Conservation (phyloP, 2,888 invertebrate genomes). For the Watsonalla cultraria region DNA sequence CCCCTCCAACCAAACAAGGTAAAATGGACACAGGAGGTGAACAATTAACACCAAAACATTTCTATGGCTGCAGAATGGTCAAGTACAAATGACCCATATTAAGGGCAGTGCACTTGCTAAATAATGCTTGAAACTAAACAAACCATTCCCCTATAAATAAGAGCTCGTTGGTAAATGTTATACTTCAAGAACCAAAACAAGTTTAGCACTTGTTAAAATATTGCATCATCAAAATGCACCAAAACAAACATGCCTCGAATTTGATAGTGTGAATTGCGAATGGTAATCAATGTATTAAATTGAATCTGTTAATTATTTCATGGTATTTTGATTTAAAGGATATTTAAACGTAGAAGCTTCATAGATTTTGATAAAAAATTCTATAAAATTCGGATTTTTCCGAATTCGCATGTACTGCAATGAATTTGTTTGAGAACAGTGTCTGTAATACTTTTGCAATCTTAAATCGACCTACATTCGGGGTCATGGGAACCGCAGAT, state of each 20-base stretch:
- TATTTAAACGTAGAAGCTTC: too few species aligned
- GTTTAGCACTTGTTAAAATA: background rate
- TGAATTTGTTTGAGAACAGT: background rate
- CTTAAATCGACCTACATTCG: background rate
- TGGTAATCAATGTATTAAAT: too few species aligned
- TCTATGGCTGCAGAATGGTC: background rate
- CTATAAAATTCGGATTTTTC: too few species aligned
- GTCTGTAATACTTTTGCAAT: background rate
- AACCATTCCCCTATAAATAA: slow-evolving; percentile 5
- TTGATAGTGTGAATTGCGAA: too few species aligned
- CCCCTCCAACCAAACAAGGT: too few species aligned
- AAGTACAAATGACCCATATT: slow-evolving; percentile 6
- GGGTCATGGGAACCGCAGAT: slow-evolving; percentile 29
- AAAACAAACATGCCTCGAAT: background rate
- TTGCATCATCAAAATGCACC: background rate
- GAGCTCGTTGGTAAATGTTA: slow-evolving; percentile 9
- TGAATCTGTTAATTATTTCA: too few species aligned
- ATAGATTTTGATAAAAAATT: too few species aligned
- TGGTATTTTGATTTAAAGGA: too few species aligned
- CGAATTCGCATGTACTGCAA: too few species aligned
- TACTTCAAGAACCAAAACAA: slow-evolving; percentile 4
- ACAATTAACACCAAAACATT: background rate
- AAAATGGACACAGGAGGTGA: too few species aligned
- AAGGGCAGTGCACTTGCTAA: slow-evolving; percentile 16
- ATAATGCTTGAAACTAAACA: slow-evolving; percentile 12